These are phyloP conservation scores for Brachionichthys hirsutus DNA, from an alignment of 2,113 vertebrate genomes.

Conservation along the genomic window DNA sequence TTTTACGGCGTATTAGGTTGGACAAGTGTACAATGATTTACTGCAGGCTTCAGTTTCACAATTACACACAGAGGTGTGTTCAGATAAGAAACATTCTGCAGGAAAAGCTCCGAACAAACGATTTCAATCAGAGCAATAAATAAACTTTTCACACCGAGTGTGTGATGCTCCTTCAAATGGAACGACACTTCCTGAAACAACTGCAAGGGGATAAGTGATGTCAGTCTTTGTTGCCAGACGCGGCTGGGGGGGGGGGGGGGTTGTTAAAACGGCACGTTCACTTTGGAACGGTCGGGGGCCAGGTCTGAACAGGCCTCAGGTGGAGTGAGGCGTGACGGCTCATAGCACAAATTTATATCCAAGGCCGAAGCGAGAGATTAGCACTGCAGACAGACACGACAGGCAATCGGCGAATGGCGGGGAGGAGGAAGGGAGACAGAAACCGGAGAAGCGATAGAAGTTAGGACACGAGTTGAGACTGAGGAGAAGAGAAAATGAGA, in stretches of 20 bases:
- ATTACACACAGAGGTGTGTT: background rate
- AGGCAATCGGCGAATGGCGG: too few relatives aligned
- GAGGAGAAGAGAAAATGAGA: background rate
- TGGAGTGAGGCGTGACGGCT: slow-evolving; percentile 17
- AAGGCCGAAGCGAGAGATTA: slow-evolving; percentile 13
- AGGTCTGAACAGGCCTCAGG: slow-evolving; percentile 17
- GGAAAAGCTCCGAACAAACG: slow-evolving; percentile 9
- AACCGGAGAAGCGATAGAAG: background rate
- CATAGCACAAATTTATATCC: slow-evolving; percentile 7
- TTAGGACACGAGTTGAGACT: background rate
- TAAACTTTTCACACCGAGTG: background rate
- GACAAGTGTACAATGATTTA: slow-evolving; percentile 4
- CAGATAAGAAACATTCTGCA: slow-evolving; percentile 26
- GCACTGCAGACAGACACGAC: background rate
- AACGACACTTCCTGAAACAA: background rate
- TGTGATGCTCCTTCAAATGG: background rate
- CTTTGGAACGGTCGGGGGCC: slow-evolving; percentile 3
- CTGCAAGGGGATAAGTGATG: too few relatives aligned
- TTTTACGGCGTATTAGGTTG: background rate
- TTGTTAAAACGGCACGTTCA: slow-evolving; percentile 10
- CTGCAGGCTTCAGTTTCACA: too few relatives aligned
- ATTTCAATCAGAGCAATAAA: background rate
- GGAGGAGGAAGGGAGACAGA: background rate
- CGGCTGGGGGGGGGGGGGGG: background rate
- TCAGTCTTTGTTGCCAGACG: background rate